These are phyloP conservation scores for Heliocidaris tuberculata DNA, from an alignment of 35 echinoderm and acorn worm species.

Conservation along the genomic window DNA sequence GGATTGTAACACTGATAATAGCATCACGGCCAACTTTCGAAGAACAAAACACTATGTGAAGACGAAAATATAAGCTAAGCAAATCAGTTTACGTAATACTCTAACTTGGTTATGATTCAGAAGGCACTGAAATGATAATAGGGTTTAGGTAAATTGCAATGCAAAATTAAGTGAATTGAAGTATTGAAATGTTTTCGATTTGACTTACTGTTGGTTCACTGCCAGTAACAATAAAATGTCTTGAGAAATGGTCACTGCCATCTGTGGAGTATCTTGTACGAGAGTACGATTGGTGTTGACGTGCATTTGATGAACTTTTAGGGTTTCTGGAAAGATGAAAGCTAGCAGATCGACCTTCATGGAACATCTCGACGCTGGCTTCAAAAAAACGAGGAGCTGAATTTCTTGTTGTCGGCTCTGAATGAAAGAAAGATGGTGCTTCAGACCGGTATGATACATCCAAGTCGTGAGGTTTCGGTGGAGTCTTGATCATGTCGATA, in stretches of 20 bases:
- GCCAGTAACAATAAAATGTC: neutral
- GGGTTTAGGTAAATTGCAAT: too few relatives aligned
- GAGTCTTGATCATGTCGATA: neutral
- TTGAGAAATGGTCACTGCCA: neutral
- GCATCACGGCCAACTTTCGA: too few relatives aligned
- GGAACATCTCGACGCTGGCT: neutral
- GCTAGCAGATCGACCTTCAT: neutral
- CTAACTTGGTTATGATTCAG: too few relatives aligned
- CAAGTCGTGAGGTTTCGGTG: neutral
- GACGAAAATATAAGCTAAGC: too few relatives aligned
- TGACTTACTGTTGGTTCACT: neutral
- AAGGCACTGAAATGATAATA: too few relatives aligned
- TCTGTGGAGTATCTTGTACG: neutral
- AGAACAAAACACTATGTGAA: too few relatives aligned
- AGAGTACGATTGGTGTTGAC: neutral
- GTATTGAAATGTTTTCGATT: too few relatives aligned
- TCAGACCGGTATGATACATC: neutral
- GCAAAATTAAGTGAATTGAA: too few relatives aligned
- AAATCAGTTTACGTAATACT: too few relatives aligned
- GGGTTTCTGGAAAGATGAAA: neutral
- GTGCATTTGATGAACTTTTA: neutral
- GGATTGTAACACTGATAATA: too few relatives aligned
- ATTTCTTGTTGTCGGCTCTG: neutral
- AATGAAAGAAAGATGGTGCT: neutral
- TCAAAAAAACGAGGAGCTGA: neutral